These are phyloP conservation scores for Apeltes quadracus DNA, from an alignment of 2,113 vertebrate genomes.

Conservation along the genomic window DNA sequence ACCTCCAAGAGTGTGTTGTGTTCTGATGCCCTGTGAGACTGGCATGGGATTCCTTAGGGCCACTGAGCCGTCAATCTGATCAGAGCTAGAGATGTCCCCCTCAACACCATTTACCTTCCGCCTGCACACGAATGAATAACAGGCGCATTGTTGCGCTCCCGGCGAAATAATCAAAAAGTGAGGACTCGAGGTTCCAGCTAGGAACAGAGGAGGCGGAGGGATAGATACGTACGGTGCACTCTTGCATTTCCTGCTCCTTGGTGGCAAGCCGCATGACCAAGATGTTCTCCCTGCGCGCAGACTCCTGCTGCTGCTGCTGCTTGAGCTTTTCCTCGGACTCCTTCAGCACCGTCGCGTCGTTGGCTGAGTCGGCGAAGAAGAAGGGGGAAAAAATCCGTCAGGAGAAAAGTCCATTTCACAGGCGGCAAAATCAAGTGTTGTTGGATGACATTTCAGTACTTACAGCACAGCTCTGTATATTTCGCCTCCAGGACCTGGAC, in stretches of 20 bases:
- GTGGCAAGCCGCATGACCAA: conserved; percentile 98
- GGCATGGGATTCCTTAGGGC: conserved; percentile 31
- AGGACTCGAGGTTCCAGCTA: background rate
- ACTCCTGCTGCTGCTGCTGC: conserved; percentile 98
- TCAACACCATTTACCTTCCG: conserved; percentile 9
- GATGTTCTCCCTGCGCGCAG: conserved; percentile 98
- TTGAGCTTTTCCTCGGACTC: conserved; percentile 99
- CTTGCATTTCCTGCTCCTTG: conserved; percentile 99
- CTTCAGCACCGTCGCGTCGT: conserved; percentile 95
- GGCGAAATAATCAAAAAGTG: background rate
- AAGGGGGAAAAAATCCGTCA: conserved; percentile 19
- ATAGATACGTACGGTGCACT: conserved; percentile 93
- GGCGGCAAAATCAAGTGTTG: background rate
- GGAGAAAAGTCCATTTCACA: background rate
- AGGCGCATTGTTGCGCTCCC: too few relatives aligned
- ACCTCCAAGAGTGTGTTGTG: background rate
- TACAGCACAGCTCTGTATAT: conserved; percentile 97
- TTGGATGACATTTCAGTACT: conserved; percentile 74
- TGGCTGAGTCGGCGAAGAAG: conserved; percentile 79
- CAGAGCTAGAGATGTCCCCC: conserved; percentile 3
- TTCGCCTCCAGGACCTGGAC: conserved; percentile 98
- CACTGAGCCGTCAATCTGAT: conserved; percentile 49
- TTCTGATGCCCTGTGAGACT: conserved; percentile 26
- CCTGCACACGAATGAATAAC: background rate
- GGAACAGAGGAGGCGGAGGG: background rate